Conservation (phyloP, 2,113 vertebrate genomes). For the Zosterops japonicus region DNA sequence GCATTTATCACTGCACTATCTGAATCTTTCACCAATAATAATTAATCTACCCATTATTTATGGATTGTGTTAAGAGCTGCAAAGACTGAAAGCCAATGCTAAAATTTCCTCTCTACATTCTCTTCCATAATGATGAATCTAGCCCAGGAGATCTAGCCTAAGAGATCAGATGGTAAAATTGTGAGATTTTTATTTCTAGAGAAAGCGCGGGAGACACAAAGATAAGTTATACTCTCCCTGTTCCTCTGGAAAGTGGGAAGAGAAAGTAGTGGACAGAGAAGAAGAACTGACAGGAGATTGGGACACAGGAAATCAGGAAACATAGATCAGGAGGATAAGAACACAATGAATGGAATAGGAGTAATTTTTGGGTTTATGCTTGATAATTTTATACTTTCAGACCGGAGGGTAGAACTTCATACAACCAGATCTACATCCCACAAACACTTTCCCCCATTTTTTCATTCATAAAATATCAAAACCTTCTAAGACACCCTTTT, state of each 20-base stretch:
- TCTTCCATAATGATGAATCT: neutral
- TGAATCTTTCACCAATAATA: neutral
- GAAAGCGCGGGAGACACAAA: neutral
- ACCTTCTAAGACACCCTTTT: neutral
- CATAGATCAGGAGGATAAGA: neutral
- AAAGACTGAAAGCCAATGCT: neutral
- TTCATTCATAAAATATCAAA: neutral
- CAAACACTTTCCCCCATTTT: fast-evolving
- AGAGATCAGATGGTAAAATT: neutral
- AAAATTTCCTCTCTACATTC: neutral
- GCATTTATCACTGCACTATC: neutral
- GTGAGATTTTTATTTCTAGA: neutral
- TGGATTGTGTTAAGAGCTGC: neutral
- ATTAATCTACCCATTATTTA: conserved; percentile 44
- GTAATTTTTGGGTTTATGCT: neutral
- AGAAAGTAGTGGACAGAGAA: neutral
- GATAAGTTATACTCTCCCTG: neutral
- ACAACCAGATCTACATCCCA: neutral
- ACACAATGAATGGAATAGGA: neutral
- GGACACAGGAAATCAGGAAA: neutral
- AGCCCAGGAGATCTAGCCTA: neutral
- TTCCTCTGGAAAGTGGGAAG: neutral
- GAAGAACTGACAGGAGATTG: neutral
- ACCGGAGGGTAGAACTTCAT: neutral
- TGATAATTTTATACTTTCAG: neutral